A percentile compares a stretch with the other conserved stretches of the same genome.
phyloP scores from a whole-genome alignment of 2,888 invertebrate genomes.

The Steromphala cineraria region DNA sequence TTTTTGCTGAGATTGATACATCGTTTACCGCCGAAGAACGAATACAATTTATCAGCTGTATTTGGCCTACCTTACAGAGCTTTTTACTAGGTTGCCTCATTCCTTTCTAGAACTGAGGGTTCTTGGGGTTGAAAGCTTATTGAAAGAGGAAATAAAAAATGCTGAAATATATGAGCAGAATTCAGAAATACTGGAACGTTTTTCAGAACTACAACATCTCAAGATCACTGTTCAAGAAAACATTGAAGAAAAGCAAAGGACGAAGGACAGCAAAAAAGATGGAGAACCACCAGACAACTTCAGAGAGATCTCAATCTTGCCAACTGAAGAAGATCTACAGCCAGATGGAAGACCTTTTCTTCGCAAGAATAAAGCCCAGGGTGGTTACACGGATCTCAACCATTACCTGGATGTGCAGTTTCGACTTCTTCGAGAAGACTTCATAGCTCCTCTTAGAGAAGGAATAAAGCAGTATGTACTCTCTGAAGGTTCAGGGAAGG shows the following conservation, averaged over 20 bases:
- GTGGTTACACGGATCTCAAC: conserved; percentile 81
- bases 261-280: background rate
- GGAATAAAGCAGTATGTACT: conserved; percentile 79
- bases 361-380: conserved; percentile 80
- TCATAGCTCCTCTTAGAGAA: conserved; percentile 83
- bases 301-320: conserved; percentile 70
- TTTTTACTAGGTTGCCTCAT: background rate
- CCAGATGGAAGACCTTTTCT: conserved; percentile 75
- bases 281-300: conserved; percentile 76
- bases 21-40: background rate
- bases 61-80: background rate
- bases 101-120: background rate
- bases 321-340: conserved; percentile 69
- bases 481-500: conserved; percentile 47
- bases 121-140: background rate
- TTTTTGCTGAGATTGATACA: background rate
- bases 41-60: background rate
- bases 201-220: background rate
- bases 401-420: conserved; percentile 88
- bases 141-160: background rate
- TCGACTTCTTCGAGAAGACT: conserved; percentile 87
- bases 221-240: background rate
- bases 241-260: too few species aligned
- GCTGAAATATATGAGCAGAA: background rate
- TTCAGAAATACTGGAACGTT: background rate